A percentile compares a stretch with the other conserved stretches of the same genome.
Evolutionary conservation across 2,888 invertebrate genomes (phyloP).

Genomic region (Drosophila pullipes): DNA sequence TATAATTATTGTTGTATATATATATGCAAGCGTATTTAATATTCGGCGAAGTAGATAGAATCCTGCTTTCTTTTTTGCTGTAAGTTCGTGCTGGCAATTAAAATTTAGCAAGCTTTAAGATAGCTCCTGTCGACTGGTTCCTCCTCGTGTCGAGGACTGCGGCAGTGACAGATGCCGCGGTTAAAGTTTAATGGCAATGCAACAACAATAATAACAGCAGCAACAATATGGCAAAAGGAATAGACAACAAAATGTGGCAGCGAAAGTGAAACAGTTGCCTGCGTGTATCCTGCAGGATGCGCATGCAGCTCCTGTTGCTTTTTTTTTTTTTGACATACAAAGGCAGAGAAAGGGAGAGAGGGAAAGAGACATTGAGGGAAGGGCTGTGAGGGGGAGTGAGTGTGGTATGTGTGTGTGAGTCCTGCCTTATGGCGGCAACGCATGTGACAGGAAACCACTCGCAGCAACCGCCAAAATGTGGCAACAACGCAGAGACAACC

Average conservation of each 20-base stretch:
- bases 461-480: constrained; percentile 77
- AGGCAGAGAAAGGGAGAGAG: background rate
- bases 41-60: background rate
- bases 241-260: constrained; percentile 46
- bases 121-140: constrained; percentile 37
- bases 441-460: constrained; percentile 76
- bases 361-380: background rate
- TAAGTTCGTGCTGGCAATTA: constrained; percentile 67
- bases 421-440: constrained; percentile 63
- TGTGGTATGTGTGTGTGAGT: constrained; percentile 49
- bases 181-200: constrained; percentile 75
- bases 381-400: background rate
- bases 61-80: constrained; percentile 18
- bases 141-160: constrained; percentile 21
- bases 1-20: too few species aligned
- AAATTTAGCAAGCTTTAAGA: constrained; percentile 75
- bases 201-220: constrained; percentile 17
- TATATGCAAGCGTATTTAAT: background rate
- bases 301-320: constrained; percentile 53
- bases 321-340: constrained; percentile 41
- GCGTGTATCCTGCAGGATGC: constrained; percentile 67
- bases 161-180: constrained; percentile 74
- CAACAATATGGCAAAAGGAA: constrained; percentile 34
- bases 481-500: constrained; percentile 61
- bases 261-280: constrained; percentile 76